Evolutionary conservation across 2,113 vertebrate species (phyloP).

Genomic region (Hylia prasina): DNA sequence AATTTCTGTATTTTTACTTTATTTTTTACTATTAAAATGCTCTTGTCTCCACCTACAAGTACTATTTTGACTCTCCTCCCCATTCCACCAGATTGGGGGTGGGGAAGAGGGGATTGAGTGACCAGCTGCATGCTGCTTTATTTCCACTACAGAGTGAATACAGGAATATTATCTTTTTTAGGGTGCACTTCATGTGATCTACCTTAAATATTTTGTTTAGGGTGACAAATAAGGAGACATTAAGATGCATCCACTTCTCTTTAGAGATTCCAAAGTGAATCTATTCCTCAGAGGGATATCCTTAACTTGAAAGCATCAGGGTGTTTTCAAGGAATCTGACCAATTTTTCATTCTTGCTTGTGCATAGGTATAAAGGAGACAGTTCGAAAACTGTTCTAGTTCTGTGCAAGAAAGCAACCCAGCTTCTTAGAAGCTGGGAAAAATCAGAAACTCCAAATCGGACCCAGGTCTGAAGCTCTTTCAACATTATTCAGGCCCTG

Average conservation of each 20-base stretch:
- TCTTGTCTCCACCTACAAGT: not conserved
- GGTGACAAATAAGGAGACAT: not conserved
- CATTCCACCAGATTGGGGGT: not conserved
- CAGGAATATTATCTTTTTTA: not conserved
- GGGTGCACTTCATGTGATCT: not conserved
- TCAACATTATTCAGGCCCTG: not conserved
- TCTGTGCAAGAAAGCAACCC: not conserved
- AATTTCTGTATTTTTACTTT: not conserved
- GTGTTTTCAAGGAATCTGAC: not conserved
- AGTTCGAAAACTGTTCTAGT: not conserved
- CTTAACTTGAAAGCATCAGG: not conserved
- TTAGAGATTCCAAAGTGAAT: not conserved
- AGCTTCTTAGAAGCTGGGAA: not conserved
- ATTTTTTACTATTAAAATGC: not conserved
- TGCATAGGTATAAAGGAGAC: not conserved
- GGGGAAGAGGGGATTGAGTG: rapidly evolving
- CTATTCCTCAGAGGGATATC: not conserved
- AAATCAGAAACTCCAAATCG: not conserved
- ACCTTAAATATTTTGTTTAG: not conserved
- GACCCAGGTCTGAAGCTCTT: not conserved
- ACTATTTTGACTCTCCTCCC: not conserved
- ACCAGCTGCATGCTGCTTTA: rapidly evolving
- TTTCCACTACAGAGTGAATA: not conserved
- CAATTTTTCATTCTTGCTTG: not conserved
- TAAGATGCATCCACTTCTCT: not conserved